Evolutionary conservation across 2,797 vertebrate species (phyloP).

Genomic region (Enteromius treurensis): DNA sequence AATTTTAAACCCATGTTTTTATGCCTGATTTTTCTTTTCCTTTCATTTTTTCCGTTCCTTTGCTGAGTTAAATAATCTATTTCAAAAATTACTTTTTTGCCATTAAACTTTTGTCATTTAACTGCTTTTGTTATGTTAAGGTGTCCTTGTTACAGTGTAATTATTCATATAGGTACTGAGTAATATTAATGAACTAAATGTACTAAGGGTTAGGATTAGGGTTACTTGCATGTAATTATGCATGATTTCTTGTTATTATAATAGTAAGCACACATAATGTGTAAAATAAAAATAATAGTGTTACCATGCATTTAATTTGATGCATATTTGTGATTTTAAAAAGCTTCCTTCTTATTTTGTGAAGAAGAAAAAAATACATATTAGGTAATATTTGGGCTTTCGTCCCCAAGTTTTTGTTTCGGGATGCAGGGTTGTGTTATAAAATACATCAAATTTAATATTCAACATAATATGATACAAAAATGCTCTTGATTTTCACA

Average conservation of each 20-base stretch:
- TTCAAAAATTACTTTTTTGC: neutral
- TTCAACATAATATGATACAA: neutral
- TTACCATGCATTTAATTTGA: neutral
- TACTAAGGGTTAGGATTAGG: no score
- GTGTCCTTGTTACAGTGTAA: neutral
- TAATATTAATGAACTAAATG: neutral
- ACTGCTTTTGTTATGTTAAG: neutral
- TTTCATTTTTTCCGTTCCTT: neutral
- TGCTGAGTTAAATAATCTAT: neutral
- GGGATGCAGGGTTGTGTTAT: neutral
- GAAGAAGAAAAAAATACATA: neutral
- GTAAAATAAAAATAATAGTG: neutral
- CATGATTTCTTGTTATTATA: neutral
- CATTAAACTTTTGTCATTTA: neutral
- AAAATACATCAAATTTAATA: neutral
- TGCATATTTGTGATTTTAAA: neutral
- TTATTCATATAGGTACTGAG: neutral
- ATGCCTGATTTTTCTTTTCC: neutral
- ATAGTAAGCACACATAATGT: neutral
- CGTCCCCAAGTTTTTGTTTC: neutral
- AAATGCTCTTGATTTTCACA: neutral
- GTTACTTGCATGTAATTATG: neutral
- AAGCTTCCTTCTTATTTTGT: neutral
- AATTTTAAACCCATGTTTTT: neutral
- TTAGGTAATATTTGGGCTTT: neutral